Evolutionary conservation across 2,113 vertebrate species (phyloP).

Genomic region (Eurypyga helias): DNA sequence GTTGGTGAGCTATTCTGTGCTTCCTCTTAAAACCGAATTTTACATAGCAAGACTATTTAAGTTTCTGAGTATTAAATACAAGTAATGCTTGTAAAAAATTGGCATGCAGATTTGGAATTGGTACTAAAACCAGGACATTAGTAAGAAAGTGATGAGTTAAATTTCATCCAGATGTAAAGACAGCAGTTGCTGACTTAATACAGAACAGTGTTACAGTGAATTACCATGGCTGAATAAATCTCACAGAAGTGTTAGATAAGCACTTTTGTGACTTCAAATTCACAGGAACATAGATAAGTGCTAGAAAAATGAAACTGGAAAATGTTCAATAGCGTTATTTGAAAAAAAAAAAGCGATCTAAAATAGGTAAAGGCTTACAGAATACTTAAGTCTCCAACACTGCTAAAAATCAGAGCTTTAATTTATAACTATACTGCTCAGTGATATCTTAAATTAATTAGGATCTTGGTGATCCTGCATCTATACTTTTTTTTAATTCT

Average conservation of each 20-base stretch:
- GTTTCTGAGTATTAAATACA: not conserved
- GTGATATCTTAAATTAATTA: not conserved
- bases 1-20: not conserved
- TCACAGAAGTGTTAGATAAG: not conserved
- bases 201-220: not conserved
- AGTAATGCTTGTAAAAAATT: not conserved
- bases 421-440: not conserved
- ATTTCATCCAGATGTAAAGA: not conserved
- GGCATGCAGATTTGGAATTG: not conserved
- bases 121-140: not conserved
- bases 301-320: not conserved
- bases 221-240: not conserved
- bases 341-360: not conserved
- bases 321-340: not conserved
- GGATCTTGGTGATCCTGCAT: not conserved
- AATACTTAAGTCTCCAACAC: not conserved
- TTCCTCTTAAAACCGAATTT: not conserved
- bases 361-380: not conserved
- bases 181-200: not conserved
- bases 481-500: not conserved
- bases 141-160: not conserved
- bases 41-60: not conserved
- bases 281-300: not conserved
- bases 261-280: not conserved
- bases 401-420: not conserved